Evolutionary conservation across 1,140 invertebrate species (phyloP).

Genomic region (Philotrypesis tridentata): DNA sequence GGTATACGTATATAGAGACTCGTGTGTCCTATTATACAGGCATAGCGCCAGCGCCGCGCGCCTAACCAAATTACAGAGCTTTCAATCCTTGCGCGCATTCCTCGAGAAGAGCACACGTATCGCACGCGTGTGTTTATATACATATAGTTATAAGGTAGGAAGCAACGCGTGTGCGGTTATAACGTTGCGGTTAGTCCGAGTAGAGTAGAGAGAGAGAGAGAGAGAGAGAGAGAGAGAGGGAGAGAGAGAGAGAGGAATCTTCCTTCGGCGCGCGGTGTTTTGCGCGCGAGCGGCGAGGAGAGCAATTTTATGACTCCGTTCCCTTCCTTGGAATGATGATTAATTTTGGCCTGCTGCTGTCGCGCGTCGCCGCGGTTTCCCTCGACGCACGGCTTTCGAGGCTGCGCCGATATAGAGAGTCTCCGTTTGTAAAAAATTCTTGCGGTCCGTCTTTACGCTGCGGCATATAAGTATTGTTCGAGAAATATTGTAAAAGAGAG

Average conservation of each 20-base stretch:
- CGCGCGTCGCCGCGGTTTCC: neutral
- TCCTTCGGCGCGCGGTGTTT: neutral
- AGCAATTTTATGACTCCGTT: neutral
- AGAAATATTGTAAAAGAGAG: too few relatives aligned
- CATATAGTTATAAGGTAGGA: too few relatives aligned
- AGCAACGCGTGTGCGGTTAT: neutral
- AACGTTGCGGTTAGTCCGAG: neutral
- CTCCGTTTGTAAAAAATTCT: too few relatives aligned
- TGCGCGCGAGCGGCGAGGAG: too few relatives aligned
- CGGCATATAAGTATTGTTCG: too few relatives aligned
- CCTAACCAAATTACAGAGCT: neutral
- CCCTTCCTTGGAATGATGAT: neutral
- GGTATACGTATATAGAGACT: neutral
- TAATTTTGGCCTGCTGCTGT: neutral
- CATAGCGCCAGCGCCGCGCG: neutral
- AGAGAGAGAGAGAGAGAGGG: too few relatives aligned
- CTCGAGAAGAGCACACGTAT: neutral
- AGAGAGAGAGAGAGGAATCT: neutral
- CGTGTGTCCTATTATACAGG: too few relatives aligned
- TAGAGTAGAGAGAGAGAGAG: too few relatives aligned
- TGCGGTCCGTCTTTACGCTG: too few relatives aligned
- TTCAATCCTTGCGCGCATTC: conserved; percentile 4
- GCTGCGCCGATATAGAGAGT: too few relatives aligned
- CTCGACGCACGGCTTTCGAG: neutral
- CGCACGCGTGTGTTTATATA: too few relatives aligned